Base-by-base conservation (phyloP, 2,113 vertebrate species). In the Mixornis gularis region DNA sequence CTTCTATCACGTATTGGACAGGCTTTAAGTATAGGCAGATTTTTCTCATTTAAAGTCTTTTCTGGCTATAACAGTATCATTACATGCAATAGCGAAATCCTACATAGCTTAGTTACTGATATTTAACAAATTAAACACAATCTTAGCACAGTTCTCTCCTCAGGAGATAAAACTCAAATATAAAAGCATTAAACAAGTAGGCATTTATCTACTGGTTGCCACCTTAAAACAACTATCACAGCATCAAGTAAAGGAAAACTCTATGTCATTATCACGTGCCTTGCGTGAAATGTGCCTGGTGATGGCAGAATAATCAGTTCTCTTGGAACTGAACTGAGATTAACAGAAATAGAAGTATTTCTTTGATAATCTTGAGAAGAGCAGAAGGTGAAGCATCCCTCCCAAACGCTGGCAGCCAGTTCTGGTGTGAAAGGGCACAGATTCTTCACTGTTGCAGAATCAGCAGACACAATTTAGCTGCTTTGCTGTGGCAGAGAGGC, bases 231-330 rank as follows among this genome's bases (percentile, higher is more conserved):
- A 38, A 79, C 36, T 21, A 78, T 32, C n/a, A 66, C 25, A 58
- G 48, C 4, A 22, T 7, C 17, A 52, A 70, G 29, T 27, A 53
- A 78, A 60, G 29, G 12, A 79, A 25, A 86, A 56, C 6, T 41
- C 48, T 17, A 2, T 10, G 26, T 11, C 25, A 41, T 36, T 51
- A 30, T 18, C 41, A n/a, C 0, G 2, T 22, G 19, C 17, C 60
- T 51, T 41, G 29, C 0, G 0, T 13, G 19, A 83, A 74, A 74
- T 1, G 4, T 17, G 30, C 46, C 43, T 44, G 5, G 8, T 9
- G 32, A 58, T 13, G 6, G 26, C 24, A 87, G 38, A n/a, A 24
- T 10, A 77, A 59, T 52, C 30, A 46, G 32, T 38, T 38, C 7
- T 63, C 17, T 48, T 13, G 14, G 32, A 64, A 64, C 1, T 24